Conservation (phyloP, 2,888 invertebrate species). For the Dynastes grantii region DNA sequence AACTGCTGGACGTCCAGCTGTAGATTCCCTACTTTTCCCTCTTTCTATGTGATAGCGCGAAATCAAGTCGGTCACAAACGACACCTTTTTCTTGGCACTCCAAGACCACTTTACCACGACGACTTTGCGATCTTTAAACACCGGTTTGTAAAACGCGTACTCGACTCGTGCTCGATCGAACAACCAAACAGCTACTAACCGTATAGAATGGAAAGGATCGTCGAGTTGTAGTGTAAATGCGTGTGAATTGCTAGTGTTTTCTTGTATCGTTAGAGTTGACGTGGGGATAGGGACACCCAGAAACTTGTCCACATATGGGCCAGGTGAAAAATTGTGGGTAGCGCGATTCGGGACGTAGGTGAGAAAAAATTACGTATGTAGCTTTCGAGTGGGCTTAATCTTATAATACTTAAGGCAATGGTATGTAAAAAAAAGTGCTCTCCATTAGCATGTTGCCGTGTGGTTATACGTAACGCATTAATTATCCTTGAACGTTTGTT, state of each 20-base stretch:
- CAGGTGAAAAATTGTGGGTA: conserved; percentile 53
- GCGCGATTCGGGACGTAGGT: conserved; percentile 32
- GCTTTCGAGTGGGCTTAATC: conserved; percentile 27
- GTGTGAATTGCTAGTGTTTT: conserved; percentile 37
- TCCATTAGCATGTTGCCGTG: conserved; percentile 28
- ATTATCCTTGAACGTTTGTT: conserved; percentile 40
- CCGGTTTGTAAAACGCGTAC: background rate
- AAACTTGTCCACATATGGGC: conserved; percentile 54
- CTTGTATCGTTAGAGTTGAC: conserved; percentile 6
- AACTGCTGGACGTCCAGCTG: background rate
- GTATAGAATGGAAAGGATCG: conserved; percentile 32
- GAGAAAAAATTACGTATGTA: conserved; percentile 20
- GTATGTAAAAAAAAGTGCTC: conserved; percentile 6
- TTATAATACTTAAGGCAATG: conserved; percentile 24
- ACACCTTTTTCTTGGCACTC: background rate
- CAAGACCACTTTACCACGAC: background rate
- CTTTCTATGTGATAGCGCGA: background rate
- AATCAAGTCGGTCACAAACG: background rate
- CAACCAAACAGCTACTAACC: conserved; percentile 36
- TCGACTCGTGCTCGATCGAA: conserved; percentile 23
- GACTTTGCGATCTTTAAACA: background rate
- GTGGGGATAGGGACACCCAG: conserved; percentile 33
- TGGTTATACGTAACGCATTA: conserved; percentile 36
- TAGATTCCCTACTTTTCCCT: background rate
- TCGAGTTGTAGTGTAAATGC: conserved; percentile 10